Evolutionary conservation across 30 jellyfish, hydroid and myxozoan genomes (phyloP), one percentile per base, ranked within the genome.

Genomic region (Nemopilema nomurai): DNA sequence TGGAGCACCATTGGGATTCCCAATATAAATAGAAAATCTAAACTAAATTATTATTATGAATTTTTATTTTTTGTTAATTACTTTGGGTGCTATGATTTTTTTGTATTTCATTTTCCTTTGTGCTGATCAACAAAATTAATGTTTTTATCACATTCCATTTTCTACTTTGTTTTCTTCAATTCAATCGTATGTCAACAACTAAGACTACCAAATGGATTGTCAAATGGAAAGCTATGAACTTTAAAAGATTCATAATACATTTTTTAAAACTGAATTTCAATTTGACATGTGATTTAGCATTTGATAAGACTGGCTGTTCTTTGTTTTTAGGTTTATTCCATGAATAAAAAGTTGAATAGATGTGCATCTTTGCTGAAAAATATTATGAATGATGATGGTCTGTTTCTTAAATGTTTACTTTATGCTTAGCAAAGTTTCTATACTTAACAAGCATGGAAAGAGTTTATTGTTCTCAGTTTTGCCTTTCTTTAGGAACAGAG

Each of bases 281-380:
- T 41, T 41, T 41, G 57, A 16, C 65, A 77, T 27, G n/a, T 27
- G n/a, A n/a, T n/a, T n/a, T n/a, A n/a, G n/a, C n/a, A n/a, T n/a
- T 3, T 16, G 21, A 28, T 77, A 53, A 7, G 26, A 50, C 28
- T 77, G 1, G 8, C 53, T 77, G 25, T 32, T 64, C 25, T 51
- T 22, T 24, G 16, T 18, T 80, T 57, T 79, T 22, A 91, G 97
- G 89, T 91, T 24, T 84, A 82, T 79, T 85, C 96, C 25, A 76
- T 80, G 71, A 76, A 79, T 22, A 81, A 84, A 52, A 86, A 73
- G 68, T 77, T 91, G 70, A 92, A 91, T 57, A 79, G 92, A 67
- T 91, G 96, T 74, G 87, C 92, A 4, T 84, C 96, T 20, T 72
- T 91, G 28, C 78, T 91, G 19, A 64, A 69, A 26, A 86, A 73